These are phyloP conservation scores for Hoplostethus atlanticus DNA, from an alignment of 2,797 vertebrate genomes.

Conservation along the genomic window DNA sequence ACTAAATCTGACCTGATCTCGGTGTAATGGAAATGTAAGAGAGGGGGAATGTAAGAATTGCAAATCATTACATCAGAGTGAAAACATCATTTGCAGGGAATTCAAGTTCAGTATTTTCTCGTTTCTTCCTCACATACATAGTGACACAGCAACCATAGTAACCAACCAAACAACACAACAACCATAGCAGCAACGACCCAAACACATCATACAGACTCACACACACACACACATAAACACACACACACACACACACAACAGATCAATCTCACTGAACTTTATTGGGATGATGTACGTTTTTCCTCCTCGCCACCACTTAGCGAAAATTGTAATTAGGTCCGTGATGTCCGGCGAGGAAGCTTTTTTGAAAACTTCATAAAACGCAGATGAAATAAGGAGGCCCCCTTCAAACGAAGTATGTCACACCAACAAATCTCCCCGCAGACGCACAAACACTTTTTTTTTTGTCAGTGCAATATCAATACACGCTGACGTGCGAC, in stretches of 20 bases:
- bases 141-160: slow-evolving; percentile 19
- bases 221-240: slow-evolving; percentile 45
- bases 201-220: slow-evolving; percentile 26
- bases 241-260: slow-evolving; percentile 68
- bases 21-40: slow-evolving; percentile 13
- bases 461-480: slow-evolving; percentile 72
- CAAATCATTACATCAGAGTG: slow-evolving; percentile 66
- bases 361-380: slow-evolving; percentile 62
- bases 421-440: slow-evolving; percentile 57
- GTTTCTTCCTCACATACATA: slow-evolving; percentile 3
- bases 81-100: slow-evolving; percentile 38
- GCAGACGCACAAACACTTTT: slow-evolving; percentile 64
- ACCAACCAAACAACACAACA: slow-evolving; percentile 29
- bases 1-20: slow-evolving; percentile 17
- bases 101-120: slow-evolving; percentile 45
- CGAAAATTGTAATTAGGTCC: slow-evolving; percentile 8
- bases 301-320: slow-evolving; percentile 79
- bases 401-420: slow-evolving; percentile 62
- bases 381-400: slow-evolving; percentile 49
- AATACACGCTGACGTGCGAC: slow-evolving; percentile 74
- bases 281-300: slow-evolving; percentile 23
- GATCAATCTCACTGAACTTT: slow-evolving; percentile 64
- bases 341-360: slow-evolving; percentile 49
- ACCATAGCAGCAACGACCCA: neutral
- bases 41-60: slow-evolving; percentile 36